These are phyloP conservation scores for Holcopasites calliopsidis DNA, from an alignment of 1,140 invertebrate species.

Conservation along the genomic window DNA sequence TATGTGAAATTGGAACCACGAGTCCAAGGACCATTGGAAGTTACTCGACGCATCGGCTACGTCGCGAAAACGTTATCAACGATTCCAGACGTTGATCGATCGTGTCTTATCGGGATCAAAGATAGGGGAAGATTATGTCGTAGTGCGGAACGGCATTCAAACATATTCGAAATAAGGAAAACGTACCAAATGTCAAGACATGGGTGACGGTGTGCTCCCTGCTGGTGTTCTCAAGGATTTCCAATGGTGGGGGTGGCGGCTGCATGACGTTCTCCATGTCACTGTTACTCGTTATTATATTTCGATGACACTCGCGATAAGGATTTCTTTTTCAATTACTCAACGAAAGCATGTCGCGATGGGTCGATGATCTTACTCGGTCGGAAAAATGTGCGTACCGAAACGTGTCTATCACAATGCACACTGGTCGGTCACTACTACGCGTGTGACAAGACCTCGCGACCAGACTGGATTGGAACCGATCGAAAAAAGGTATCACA, in stretches of 20 bases:
- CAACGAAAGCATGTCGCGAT: conserved; percentile 29
- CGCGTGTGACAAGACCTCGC: background rate
- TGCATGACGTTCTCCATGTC: conserved; percentile 69
- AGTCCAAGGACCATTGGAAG: background rate
- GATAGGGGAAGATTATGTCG: conserved; percentile 10
- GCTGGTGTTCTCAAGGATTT: conserved; percentile 70
- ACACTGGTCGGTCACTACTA: too few species aligned
- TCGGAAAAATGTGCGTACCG: background rate
- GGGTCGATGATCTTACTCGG: background rate
- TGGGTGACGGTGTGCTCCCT: conserved; percentile 81
- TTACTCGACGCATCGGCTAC: background rate
- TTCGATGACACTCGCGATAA: conserved; percentile 15
- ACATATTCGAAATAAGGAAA: background rate
- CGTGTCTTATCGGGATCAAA: background rate
- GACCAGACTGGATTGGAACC: background rate
- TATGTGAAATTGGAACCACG: background rate
- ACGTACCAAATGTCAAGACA: conserved; percentile 82
- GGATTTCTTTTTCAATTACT: background rate
- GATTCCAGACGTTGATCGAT: background rate
- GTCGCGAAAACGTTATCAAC: conserved; percentile 4
- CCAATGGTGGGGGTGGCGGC: conserved; percentile 52
- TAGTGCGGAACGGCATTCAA: background rate
- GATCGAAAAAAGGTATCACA: background rate
- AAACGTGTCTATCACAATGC: too few species aligned
- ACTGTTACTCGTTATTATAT: background rate